Evolutionary conservation across 2,888 invertebrate genomes (phyloP).

Genomic region (Philhelius pedissequus): DNA sequence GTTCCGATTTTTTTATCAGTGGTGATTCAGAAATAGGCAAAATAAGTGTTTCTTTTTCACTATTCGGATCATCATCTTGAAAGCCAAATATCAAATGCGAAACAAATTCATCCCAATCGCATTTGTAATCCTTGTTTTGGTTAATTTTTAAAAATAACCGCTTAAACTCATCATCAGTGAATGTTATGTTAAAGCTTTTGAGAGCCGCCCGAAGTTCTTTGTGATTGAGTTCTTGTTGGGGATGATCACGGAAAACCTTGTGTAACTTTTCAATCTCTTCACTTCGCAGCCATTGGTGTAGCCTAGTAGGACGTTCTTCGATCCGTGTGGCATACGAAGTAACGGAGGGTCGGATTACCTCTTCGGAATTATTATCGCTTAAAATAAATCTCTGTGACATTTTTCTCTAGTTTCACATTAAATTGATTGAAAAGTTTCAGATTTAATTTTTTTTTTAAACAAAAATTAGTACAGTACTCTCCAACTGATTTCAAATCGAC

Average conservation of each 20-base stretch:
- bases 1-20: constrained; percentile 82
- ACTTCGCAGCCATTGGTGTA: constrained; percentile 75
- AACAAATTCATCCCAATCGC: constrained; percentile 88
- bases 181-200: constrained; percentile 71
- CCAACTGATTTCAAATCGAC: too few relatives aligned
- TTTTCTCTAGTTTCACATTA: not conserved
- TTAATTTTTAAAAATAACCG: constrained; percentile 84
- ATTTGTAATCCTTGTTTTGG: constrained; percentile 81
- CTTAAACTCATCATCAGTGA: constrained; percentile 81
- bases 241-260: constrained; percentile 69
- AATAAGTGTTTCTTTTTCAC: constrained; percentile 82
- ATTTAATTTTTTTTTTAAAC: not conserved
- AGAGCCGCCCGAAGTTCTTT: constrained; percentile 73
- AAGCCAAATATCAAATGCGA: constrained; percentile 87
- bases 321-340: constrained; percentile 70
- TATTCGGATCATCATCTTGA: constrained; percentile 83
- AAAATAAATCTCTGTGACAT: constrained; percentile 51
- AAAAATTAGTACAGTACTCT: too few relatives aligned
- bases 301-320: constrained; percentile 72
- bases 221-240: constrained; percentile 70
- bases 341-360: constrained; percentile 61
- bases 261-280: constrained; percentile 74
- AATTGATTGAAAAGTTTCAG: not conserved
- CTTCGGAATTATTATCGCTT: constrained; percentile 33
- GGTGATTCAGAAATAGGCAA: constrained; percentile 83